phyloP scores from a whole-genome alignment of 2,797 vertebrate genomes.

The Gobionotothen gibberifrons region DNA sequence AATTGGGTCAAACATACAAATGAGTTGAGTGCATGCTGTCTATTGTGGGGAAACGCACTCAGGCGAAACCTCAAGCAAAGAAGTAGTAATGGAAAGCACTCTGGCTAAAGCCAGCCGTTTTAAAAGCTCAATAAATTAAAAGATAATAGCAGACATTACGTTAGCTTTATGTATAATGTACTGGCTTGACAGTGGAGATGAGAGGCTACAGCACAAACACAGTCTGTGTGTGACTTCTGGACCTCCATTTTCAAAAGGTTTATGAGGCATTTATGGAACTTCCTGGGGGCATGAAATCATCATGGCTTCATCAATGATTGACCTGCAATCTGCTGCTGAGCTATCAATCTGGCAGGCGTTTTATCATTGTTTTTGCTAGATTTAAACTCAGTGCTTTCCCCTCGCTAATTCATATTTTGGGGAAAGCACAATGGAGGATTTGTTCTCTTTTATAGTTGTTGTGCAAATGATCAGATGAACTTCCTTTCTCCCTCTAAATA shows the following conservation, averaged over 20 bases:
- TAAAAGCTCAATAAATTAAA: conserved; percentile 1
- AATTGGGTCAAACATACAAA: conserved; percentile 6
- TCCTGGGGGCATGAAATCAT: conserved; percentile 65
- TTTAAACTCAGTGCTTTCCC: conserved; percentile 14
- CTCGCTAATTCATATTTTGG: background rate
- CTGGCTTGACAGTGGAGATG: background rate
- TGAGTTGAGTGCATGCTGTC: background rate
- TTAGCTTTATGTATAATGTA: conserved; percentile 9
- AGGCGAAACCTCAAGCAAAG: background rate
- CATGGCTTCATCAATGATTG: conserved; percentile 80
- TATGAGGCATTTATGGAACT: conserved; percentile 69
- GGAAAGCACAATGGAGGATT: background rate
- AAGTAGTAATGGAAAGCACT: background rate
- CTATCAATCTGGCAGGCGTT: conserved; percentile 36
- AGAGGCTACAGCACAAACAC: conserved; percentile 11
- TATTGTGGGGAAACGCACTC: background rate
- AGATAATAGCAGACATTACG: background rate
- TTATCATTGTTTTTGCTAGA: background rate
- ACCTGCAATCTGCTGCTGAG: conserved; percentile 76
- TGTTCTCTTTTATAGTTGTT: background rate
- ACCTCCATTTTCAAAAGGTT: conserved; percentile 60
- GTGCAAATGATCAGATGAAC: background rate
- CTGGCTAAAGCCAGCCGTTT: background rate
- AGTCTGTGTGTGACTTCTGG: conserved; percentile 20
- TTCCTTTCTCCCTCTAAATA: background rate